Conservation (phyloP, 2,888 invertebrate genomes). For the Prosopocoilus inquinatus region DNA sequence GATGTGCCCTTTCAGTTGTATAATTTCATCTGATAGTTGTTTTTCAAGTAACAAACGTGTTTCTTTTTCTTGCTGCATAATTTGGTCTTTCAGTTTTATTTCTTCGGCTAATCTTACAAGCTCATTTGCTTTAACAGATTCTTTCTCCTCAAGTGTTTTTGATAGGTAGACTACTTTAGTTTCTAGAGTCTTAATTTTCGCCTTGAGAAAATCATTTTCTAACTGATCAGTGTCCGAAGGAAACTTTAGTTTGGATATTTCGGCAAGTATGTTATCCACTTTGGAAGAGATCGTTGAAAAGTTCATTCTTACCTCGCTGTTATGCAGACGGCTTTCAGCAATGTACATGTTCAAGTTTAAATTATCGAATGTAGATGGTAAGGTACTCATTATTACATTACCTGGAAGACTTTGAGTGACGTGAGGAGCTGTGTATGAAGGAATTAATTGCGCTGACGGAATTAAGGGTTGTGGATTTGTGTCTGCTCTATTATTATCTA, state of each 20-base stretch:
- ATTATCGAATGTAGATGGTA: background rate
- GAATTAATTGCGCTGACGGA: too few relatives aligned
- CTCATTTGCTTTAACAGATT: background rate
- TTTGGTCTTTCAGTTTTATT: constrained; percentile 15
- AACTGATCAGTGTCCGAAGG: constrained; percentile 21
- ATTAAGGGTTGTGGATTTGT: too few relatives aligned
- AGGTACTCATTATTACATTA: constrained; percentile 1
- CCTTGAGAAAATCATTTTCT: constrained; percentile 39
- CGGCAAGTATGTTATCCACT: constrained; percentile 60
- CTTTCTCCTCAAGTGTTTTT: background rate
- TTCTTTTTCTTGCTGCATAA: constrained; percentile 17
- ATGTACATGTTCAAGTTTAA: constrained; percentile 53
- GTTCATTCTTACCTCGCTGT: constrained; percentile 64
- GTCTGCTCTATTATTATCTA: too few relatives aligned
- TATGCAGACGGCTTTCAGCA: constrained; percentile 62
- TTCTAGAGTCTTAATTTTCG: constrained; percentile 47
- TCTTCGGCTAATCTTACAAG: background rate
- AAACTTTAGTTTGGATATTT: constrained; percentile 42
- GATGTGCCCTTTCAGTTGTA: constrained; percentile 6
- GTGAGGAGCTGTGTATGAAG: background rate
- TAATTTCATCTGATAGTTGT: constrained; percentile 16
- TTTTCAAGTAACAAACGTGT: constrained; percentile 12
- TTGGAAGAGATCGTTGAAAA: constrained; percentile 63
- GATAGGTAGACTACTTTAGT: constrained; percentile 31
- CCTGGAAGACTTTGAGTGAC: constrained; percentile 1